Evolutionary conservation across 2,113 vertebrate genomes (phyloP), one percentile per base, ranked within the genome.

Genomic region (Eudyptes chrysolophus): DNA sequence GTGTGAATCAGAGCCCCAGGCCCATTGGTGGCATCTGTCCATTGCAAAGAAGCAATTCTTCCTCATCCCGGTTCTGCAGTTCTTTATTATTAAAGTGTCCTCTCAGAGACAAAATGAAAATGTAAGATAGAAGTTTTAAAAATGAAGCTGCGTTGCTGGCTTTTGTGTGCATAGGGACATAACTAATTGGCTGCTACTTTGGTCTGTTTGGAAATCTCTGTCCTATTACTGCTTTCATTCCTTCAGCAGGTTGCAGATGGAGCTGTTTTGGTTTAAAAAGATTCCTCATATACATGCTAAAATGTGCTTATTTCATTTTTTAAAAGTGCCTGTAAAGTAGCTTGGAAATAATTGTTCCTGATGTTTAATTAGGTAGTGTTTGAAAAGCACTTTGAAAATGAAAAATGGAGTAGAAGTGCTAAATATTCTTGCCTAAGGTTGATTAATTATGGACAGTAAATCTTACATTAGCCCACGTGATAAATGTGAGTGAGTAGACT

Each of bases 361-460:
- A 96, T 95, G 90, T 96, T 97, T 97, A 96, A 95, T 97, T 97
- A 96, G 93, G 91, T 83, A 77, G 89, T 86, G 54, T 96, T 97
- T 97, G 95, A 97, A 94, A 97, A 95, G 81, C 87, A 90, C 91
- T 97, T 96, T 92, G 92, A 97, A 96, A 96, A 88, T 97, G 93
- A 96, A 92, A 97, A 97, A 97, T 88, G 38, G 58, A 77, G 75
- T 74, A 92, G 72, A 95, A 96, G 78, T 90, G 84, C 78, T 97
- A 96, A 95, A 93, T 93, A 97, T 90, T 97, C 93, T 87, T 95
- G 94, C 87, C 95, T 95, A 86, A 85, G 82, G 87, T 96, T 97
- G 93, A 97, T 95, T 96, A 97, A 97, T 97, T 96, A 96, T 7
- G 62, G 94, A 92, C 87, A 94, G 82, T 96, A 96, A 94, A 96